phyloP scores from a whole-genome alignment of 1,140 invertebrate genomes.

The Periplaneta americana region DNA sequence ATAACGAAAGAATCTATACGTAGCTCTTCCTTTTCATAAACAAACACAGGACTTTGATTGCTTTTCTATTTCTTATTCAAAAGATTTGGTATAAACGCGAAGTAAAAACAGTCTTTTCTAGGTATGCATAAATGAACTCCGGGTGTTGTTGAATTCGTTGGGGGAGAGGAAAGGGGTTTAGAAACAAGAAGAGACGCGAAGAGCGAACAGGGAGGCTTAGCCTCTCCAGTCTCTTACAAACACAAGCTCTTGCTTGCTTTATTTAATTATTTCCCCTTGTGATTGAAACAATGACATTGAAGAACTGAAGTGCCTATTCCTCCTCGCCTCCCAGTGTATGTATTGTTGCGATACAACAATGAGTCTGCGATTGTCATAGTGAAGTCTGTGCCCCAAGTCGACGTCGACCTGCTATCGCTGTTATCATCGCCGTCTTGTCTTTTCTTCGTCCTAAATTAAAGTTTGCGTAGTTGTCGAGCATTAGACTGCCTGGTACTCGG shows the following conservation, averaged over 20 bases:
- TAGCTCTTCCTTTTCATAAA: background rate
- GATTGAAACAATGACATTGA: background rate
- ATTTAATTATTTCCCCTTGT: background rate
- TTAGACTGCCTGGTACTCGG: background rate
- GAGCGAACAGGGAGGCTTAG: background rate
- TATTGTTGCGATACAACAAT: background rate
- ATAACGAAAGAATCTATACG: background rate
- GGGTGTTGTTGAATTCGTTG: background rate
- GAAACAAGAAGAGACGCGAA: background rate
- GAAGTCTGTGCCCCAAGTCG: background rate
- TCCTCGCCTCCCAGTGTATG: background rate
- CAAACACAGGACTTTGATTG: background rate
- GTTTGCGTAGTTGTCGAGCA: background rate
- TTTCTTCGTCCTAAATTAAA: conserved; percentile 2
- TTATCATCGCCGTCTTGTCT: background rate
- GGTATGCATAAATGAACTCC: background rate
- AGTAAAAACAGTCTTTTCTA: background rate
- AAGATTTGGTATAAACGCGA: background rate
- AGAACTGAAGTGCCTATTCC: background rate
- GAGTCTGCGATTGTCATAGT: background rate
- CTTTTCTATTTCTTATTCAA: background rate
- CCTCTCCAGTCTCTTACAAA: background rate
- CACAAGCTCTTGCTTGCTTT: background rate
- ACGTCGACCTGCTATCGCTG: background rate
- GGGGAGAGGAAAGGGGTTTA: background rate